Evolutionary conservation across 35 echinoderm and acorn worm genomes (phyloP).

Genomic region (Lytechinus pictus): DNA sequence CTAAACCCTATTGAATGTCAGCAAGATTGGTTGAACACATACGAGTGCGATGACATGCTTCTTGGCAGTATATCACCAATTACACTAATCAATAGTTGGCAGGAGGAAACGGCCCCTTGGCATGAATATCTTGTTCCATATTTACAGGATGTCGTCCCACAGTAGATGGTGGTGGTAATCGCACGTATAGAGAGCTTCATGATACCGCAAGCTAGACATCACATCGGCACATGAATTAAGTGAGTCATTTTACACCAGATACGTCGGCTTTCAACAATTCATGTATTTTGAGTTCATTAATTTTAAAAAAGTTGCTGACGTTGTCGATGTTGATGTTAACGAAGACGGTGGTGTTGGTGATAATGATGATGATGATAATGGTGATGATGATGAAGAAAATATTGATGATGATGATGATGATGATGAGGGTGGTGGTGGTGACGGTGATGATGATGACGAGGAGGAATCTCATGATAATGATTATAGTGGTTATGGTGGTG

Average conservation of each 20-base stretch:
- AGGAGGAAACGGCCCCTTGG: neutral
- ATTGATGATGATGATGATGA: neutral
- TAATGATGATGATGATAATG: neutral
- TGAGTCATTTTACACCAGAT: neutral
- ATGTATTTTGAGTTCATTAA: no score
- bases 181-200: neutral
- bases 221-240: neutral
- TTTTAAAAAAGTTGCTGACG: neutral
- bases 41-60: neutral
- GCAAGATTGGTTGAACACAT: neutral
- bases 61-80: neutral
- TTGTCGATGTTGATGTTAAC: neutral
- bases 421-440: neutral
- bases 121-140: conserved; percentile 3
- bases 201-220: neutral
- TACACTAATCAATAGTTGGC: neutral
- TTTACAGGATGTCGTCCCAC: neutral
- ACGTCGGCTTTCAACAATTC: neutral
- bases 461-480: neutral
- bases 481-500: neutral
- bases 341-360: neutral
- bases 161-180: neutral
- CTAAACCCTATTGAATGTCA: neutral
- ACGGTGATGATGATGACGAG: neutral
- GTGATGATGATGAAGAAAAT: neutral